Evolutionary conservation across 2,888 invertebrate genomes (phyloP).

Genomic region (Scaptomyza polygonia): DNA sequence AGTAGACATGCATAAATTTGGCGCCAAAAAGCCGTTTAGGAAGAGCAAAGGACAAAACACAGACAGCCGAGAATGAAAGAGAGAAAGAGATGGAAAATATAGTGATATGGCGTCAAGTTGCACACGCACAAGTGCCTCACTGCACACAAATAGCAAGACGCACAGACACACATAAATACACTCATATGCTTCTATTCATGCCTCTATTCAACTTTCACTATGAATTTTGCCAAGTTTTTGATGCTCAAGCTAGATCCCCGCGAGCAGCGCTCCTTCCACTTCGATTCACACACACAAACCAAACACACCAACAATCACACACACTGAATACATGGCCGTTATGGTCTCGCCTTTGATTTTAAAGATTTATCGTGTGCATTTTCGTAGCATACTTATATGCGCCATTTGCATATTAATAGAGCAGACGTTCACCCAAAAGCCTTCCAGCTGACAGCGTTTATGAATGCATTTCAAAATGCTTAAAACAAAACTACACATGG

Average conservation of each 20-base stretch:
- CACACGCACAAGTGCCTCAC: conserved; percentile 54
- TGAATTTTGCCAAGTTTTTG: conserved; percentile 72
- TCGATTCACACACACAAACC: conserved; percentile 24
- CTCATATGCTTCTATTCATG: conserved; percentile 30
- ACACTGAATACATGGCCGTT: neutral
- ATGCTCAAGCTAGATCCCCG: conserved; percentile 1
- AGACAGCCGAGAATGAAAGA: conserved; percentile 11
- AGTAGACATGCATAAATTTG: conserved; percentile 71
- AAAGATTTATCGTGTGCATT: conserved; percentile 71
- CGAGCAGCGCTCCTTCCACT: conserved; percentile 9
- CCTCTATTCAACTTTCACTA: conserved; percentile 71
- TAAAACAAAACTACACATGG: conserved; percentile 14
- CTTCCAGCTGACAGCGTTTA: conserved; percentile 46
- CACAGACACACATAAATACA: conserved; percentile 14
- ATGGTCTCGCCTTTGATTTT: conserved; percentile 69
- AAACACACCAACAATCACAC: neutral
- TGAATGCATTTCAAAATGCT: conserved; percentile 37
- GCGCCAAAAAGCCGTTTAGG: conserved; percentile 66
- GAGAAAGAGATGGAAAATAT: conserved; percentile 18
- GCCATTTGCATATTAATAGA: conserved; percentile 76
- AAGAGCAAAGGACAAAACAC: conserved; percentile 6
- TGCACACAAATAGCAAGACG: conserved; percentile 59
- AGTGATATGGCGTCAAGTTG: conserved; percentile 50
- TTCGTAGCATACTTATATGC: conserved; percentile 72
- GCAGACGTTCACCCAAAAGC: conserved; percentile 28